Evolutionary conservation across 2,888 invertebrate species (phyloP).

Genomic region (Nemotelus pantherinus): DNA sequence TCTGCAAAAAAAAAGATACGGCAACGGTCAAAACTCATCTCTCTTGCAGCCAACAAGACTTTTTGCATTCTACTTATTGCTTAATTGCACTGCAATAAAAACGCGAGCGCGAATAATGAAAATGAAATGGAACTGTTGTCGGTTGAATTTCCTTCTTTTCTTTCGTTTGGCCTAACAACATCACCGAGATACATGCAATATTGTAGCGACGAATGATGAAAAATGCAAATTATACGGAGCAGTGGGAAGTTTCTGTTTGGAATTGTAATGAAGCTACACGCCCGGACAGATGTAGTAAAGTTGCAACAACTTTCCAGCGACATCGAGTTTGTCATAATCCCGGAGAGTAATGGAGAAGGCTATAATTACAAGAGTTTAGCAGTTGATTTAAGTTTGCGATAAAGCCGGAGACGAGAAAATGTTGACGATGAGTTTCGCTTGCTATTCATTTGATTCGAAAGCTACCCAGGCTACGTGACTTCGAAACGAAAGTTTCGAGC

Average conservation of each 20-base stretch:
- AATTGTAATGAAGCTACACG: constrained; percentile 20
- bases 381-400: constrained; percentile 26
- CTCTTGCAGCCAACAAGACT: too few species aligned
- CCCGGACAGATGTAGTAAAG: neutral
- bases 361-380: constrained; percentile 26
- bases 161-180: neutral
- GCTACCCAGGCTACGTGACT: too few species aligned
- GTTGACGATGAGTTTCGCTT: neutral
- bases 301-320: neutral
- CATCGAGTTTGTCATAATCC: constrained; percentile 5
- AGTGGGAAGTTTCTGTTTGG: constrained; percentile 28
- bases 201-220: neutral
- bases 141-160: neutral
- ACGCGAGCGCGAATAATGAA: constrained; percentile 21
- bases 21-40: too few species aligned
- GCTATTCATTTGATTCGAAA: constrained; percentile 5
- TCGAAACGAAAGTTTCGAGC: too few species aligned
- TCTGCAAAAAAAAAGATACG: too few species aligned
- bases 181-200: neutral
- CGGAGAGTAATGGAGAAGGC: neutral
- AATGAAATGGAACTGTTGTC: constrained; percentile 5
- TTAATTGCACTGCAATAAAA: constrained; percentile 20
- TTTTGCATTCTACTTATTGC: constrained; percentile 22
- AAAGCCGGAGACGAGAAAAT: neutral
- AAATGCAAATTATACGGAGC: neutral